Evolutionary conservation across 2,797 vertebrate species (phyloP), one percentile per base, ranked within the genome.

Genomic region (Sus cebifrons): DNA sequence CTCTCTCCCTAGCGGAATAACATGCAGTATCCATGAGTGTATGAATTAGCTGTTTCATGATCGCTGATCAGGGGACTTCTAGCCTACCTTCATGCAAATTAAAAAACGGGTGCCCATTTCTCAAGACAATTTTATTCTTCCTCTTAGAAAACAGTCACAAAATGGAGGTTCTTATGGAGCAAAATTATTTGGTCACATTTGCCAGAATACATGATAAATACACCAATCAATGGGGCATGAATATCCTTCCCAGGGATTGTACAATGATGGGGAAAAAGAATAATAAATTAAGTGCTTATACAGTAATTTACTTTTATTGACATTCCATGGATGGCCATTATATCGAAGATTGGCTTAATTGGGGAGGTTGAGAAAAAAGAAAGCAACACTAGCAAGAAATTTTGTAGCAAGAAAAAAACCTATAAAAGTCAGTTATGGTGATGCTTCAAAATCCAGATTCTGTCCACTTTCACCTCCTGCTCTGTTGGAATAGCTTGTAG

Each of bases 21-120:
- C 27, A 67, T 3, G 6, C 18, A 7, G 11, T 6, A 1, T 21
- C 32, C 29, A 14, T 0, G 13, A 6, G 16, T 36, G 6, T 67
- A n/a, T 40, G 44, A 67, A 77, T 58, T 49, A 52, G 16, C 3
- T 23, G 13, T 21, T 74, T 78, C 10, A 11, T 14, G 1, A 1
- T 25, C 36, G 23, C 27, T 13, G 6, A 11, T 36, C 7, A 16
- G 6, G 5, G 8, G 2, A 15, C 16, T 49, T 58, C 62, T 60
- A 62, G 13, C 12, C 13, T 20, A 23, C 20, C 15, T 94, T 64
- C 6, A 52, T 27, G 5, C 1, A 52, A 29, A 54, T 79, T 71
- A 88, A 4, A 58, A 89, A 89, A 74, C 75, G 15, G 17, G 7
- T 14, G 70, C 60, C 67, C 10, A 58, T 86, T 83, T 67, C 18